phyloP scores from a whole-genome alignment of 2,113 vertebrate species.

The Ictalurus furcatus region DNA sequence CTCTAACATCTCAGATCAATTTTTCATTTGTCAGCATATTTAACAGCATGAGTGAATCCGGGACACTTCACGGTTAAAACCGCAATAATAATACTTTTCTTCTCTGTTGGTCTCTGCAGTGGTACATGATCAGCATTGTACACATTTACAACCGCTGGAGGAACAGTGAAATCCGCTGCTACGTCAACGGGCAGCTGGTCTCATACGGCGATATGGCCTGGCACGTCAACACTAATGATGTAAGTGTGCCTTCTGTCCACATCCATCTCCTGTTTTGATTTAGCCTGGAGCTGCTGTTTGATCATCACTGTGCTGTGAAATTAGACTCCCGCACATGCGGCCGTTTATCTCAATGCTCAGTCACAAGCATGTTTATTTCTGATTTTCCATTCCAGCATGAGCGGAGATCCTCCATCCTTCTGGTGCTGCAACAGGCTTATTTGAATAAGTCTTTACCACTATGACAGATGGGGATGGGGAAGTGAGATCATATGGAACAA shows the following conservation, averaged over 20 bases:
- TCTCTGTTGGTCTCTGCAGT: constrained; percentile 69
- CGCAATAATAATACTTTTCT: neutral
- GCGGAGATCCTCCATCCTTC: neutral
- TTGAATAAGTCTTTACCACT: constrained; percentile 14
- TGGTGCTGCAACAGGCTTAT: neutral
- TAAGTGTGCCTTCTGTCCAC: constrained; percentile 69
- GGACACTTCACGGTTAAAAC: neutral
- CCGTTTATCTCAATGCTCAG: constrained; percentile 7
- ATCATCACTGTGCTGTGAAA: constrained; percentile 36
- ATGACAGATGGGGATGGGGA: neutral
- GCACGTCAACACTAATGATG: constrained; percentile 99
- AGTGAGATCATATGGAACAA: constrained; percentile 6
- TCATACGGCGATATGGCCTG: constrained; percentile 99
- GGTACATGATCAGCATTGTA: constrained; percentile 99
- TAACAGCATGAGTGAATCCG: neutral
- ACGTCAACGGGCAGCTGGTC: constrained; percentile 96
- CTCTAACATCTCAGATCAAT: neutral
- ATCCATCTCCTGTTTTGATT: constrained; percentile 11
- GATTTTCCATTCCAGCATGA: constrained; percentile 16
- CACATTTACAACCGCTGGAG: constrained; percentile 99
- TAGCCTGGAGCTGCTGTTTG: constrained; percentile 17
- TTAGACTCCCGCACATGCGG: constrained; percentile 12
- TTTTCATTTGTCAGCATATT: neutral
- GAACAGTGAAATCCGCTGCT: constrained; percentile 99
- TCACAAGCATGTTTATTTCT: constrained; percentile 33